These are phyloP conservation scores for Bombus picipes DNA, from an alignment of 1,140 invertebrate genomes.

Conservation along the genomic window DNA sequence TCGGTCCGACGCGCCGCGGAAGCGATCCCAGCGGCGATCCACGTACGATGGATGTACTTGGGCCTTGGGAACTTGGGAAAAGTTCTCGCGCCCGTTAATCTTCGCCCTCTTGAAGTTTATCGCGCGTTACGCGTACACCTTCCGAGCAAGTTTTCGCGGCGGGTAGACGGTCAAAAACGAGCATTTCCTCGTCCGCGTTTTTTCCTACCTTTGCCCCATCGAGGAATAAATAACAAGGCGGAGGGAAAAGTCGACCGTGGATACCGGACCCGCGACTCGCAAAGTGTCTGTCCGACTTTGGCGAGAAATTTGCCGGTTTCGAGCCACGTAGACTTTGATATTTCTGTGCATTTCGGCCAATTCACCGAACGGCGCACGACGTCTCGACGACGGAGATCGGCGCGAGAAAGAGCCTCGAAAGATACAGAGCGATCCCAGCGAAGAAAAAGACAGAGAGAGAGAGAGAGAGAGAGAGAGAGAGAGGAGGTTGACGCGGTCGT, in stretches of 20 bases:
- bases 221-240: constrained; percentile 42
- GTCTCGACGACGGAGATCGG: not conserved
- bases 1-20: not conserved
- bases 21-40: constrained; percentile 1
- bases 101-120: constrained; percentile 61
- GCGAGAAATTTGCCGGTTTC: not conserved
- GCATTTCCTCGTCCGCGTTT: constrained; percentile 17
- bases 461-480: not conserved
- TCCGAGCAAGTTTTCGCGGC: constrained; percentile 46
- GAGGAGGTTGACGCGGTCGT: not conserved
- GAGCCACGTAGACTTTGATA: not conserved
- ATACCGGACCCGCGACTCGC: not conserved
- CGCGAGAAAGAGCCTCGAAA: not conserved
- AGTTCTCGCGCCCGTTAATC: constrained; percentile 63
- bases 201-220: constrained; percentile 34
- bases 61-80: too few species aligned
- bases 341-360: not conserved
- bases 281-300: not conserved
- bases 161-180: not conserved
- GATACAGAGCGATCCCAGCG: not conserved
- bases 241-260: constrained; percentile 26
- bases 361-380: too few species aligned
- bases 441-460: not conserved
- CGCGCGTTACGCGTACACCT: constrained; percentile 53
- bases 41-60: constrained; percentile 31